Conservation (phyloP, 1,140 invertebrate genomes). For the Drosophila lacteicornis region DNA sequence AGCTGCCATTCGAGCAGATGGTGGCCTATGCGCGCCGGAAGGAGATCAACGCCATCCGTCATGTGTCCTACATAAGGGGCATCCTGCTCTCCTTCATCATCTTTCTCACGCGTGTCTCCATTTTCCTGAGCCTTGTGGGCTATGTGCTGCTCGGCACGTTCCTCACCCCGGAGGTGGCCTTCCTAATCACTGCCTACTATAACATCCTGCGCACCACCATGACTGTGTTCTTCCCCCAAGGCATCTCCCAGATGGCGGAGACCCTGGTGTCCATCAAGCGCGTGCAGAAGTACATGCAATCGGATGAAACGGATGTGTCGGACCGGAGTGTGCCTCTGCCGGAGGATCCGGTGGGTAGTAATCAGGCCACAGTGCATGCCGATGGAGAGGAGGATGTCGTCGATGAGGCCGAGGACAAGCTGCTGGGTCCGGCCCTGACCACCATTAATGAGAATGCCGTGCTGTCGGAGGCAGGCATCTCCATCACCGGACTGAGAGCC, state of each 20-base stretch:
- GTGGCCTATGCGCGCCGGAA: slow-evolving; percentile 87
- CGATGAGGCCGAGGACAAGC: slow-evolving; percentile 54
- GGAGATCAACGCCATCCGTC: slow-evolving; percentile 87
- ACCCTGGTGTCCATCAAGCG: slow-evolving; percentile 89
- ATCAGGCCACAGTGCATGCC: slow-evolving; percentile 69
- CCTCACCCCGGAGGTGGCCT: slow-evolving; percentile 89
- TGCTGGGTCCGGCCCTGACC: slow-evolving; percentile 29
- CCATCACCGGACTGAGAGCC: slow-evolving; percentile 64
- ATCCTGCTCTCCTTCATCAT: slow-evolving; percentile 91
- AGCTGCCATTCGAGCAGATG: slow-evolving; percentile 90
- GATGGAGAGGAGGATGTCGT: slow-evolving; percentile 45
- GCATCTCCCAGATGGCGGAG: slow-evolving; percentile 89
- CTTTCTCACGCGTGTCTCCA: slow-evolving; percentile 90
- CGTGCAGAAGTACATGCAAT: slow-evolving; percentile 89
- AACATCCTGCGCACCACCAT: slow-evolving; percentile 90
- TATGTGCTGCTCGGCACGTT: slow-evolving; percentile 89
- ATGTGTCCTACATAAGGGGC: slow-evolving; percentile 90
- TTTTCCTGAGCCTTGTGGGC: slow-evolving; percentile 91
- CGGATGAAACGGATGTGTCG: slow-evolving; percentile 87
- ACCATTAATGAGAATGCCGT: slow-evolving; percentile 71
- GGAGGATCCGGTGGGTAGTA: slow-evolving; percentile 55
- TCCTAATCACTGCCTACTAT: slow-evolving; percentile 90
- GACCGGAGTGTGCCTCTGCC: slow-evolving; percentile 63
- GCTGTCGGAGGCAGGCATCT: slow-evolving; percentile 76
- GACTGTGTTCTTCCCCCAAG: slow-evolving; percentile 90